Conservation (phyloP, 2,797 vertebrate species). For the Premnoplex brunnescens region DNA sequence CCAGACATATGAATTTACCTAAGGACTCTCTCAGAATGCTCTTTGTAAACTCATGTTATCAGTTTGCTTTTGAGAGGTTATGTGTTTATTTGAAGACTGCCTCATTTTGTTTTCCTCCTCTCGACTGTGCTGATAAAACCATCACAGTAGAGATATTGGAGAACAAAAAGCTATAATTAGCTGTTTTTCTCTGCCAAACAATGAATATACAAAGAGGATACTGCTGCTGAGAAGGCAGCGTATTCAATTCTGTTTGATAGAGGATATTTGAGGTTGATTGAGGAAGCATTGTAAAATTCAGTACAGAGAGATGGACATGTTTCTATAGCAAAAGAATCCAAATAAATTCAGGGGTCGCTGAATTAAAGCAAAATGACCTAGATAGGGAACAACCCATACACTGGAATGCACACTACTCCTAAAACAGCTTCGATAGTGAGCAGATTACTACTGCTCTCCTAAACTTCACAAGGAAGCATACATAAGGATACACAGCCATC, state of each 20-base stretch:
- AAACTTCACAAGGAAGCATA: not conserved
- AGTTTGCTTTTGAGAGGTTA: not conserved
- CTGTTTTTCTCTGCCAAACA: not conserved
- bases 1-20: not conserved
- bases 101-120: not conserved
- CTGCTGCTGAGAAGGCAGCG: not conserved
- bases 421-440: not conserved
- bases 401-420: not conserved
- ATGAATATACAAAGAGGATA: not conserved
- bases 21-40: not conserved
- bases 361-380: not conserved
- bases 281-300: not conserved
- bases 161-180: not conserved
- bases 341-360: not conserved
- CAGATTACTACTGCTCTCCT: not conserved
- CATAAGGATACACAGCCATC: constrained; percentile 20
- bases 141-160: not conserved
- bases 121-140: not conserved
- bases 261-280: not conserved
- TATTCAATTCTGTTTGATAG: not conserved
- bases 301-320: not conserved
- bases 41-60: not conserved
- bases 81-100: not conserved
- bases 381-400: not conserved
- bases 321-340: not conserved